Base-by-base conservation (phyloP, 2,113 vertebrate genomes). In the Menura novaehollandiae region DNA sequence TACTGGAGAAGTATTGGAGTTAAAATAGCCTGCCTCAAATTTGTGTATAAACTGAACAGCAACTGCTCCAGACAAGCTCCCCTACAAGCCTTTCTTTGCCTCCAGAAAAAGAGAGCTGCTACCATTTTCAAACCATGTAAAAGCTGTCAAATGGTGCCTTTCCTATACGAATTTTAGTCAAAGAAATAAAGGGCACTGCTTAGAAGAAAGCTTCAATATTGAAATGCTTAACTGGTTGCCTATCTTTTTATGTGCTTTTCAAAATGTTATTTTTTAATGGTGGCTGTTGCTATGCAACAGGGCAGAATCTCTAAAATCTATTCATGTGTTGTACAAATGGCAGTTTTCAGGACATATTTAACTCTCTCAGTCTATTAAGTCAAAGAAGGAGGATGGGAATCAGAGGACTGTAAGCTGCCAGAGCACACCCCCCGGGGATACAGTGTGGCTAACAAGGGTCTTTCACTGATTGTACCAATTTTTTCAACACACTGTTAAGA, bases 221-320 rank as follows among this genome's bases (percentile, higher is more conserved):
- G 39, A 71, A 95, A 60, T 30, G 68, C 75, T 93, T 83, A 79
- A 80, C 27, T 64, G 37, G 23, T 71, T 84, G 78, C 66, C 69
- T 73, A 18, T 55, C 76, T 96, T 92, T 94, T 77, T 64, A 62
- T 60, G 75, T 49, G 58, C 67, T 58, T 82, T 93, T 88, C 77
- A 78, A 68, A 95, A 73, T 82, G 63, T 74, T 88, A 66, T 76
- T 68, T 91, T 95, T 91, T 90, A 90, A 88, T 84, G 82, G 76
- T 81, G 56, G 47, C 79, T 94, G 96, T 95, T 96, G 95, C 95
- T 93, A 94, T 68, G 90, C 92, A 84, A 96, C 95, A 63, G 76
- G 66, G 64, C 82, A 89, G 90, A 81, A 91, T 71, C 81, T 91
- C 82, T 96, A 71, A 94, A 81, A 88, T 83, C 95, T 83, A 62